Conservation (phyloP, 2,113 vertebrate genomes). For the Progne subis region DNA sequence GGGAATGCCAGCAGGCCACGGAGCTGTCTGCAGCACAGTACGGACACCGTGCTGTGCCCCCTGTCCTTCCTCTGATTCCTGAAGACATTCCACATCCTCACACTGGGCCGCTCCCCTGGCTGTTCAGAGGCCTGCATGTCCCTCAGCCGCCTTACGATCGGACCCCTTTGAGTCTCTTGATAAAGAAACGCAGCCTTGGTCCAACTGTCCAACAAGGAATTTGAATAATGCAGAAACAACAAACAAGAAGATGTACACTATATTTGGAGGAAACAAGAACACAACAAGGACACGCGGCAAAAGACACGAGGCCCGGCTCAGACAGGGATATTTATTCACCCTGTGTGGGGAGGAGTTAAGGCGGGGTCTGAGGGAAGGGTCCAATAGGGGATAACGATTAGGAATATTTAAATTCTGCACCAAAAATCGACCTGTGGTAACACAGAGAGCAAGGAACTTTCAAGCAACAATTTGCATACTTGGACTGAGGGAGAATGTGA, state of each 20-base stretch:
- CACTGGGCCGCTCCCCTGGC: fast-evolving
- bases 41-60: no score
- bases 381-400: background rate
- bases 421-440: background rate
- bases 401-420: background rate
- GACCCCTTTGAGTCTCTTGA: no score
- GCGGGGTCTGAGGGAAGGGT: background rate
- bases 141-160: no score
- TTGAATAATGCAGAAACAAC: no score
- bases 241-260: no score
- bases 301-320: no score
- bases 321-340: no score
- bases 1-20: background rate
- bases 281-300: no score
- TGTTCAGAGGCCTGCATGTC: background rate
- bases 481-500: background rate
- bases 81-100: background rate
- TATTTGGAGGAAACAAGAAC: no score
- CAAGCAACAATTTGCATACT: background rate
- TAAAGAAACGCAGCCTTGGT: no score
- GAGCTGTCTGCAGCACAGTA: fast-evolving
- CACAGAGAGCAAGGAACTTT: background rate
- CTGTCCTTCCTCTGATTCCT: background rate
- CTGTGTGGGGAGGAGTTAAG: background rate
- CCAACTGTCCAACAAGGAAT: no score